Evolutionary conservation across 2,113 vertebrate genomes (phyloP).

Genomic region (Pleuronectes platessa): DNA sequence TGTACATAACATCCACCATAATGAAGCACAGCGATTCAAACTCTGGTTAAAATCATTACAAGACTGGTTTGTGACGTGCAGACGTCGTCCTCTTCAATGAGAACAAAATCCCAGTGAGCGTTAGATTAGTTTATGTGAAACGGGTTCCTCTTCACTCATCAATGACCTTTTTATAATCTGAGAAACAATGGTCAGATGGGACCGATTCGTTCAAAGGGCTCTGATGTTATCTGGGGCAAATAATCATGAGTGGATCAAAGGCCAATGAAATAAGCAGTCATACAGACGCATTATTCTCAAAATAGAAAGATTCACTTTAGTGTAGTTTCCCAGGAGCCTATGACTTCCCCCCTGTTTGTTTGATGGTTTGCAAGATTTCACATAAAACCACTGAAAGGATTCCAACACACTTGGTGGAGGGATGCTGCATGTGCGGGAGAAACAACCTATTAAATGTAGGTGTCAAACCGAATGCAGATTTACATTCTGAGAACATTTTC

Average conservation of each 20-base stretch:
- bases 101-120: not conserved
- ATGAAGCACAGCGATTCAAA: not conserved
- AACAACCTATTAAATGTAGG: too few relatives aligned
- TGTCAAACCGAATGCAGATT: too few relatives aligned
- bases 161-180: slow-evolving; percentile 25
- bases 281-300: not conserved
- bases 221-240: slow-evolving; percentile 22
- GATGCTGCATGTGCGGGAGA: too few relatives aligned
- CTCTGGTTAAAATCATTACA: not conserved
- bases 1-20: not conserved
- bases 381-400: too few relatives aligned
- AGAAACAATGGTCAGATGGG: slow-evolving; percentile 16
- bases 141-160: not conserved
- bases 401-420: too few relatives aligned
- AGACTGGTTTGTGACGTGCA: slow-evolving; percentile 7
- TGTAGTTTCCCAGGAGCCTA: too few relatives aligned
- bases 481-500: too few relatives aligned
- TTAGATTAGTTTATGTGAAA: not conserved
- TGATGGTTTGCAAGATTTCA: too few relatives aligned
- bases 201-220: slow-evolving; percentile 19
- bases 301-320: too few relatives aligned
- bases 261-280: slow-evolving; percentile 6
- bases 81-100: slow-evolving; percentile 17
- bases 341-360: too few relatives aligned
- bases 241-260: slow-evolving; percentile 24